A percentile compares a stretch with the other conserved stretches of the same genome.
These are phyloP conservation scores for Melanotaenia maccullochi DNA, from an alignment of 2,797 vertebrate species.

Conservation along the genomic window DNA sequence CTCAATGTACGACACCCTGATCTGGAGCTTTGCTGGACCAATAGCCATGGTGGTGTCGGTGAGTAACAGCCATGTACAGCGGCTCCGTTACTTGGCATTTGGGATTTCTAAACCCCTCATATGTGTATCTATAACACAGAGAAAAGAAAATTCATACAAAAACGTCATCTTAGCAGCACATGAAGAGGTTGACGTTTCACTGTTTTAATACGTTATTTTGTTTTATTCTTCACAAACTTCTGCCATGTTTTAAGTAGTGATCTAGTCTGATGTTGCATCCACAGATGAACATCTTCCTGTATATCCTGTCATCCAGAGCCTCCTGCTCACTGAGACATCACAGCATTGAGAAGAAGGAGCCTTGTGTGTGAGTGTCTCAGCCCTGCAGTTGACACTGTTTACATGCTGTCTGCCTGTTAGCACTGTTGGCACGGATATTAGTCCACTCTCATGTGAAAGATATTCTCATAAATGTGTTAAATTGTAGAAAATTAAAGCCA, in stretches of 20 bases:
- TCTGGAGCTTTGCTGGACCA: conserved; percentile 96
- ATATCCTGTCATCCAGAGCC: conserved; percentile 87
- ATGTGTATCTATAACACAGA: too few relatives aligned
- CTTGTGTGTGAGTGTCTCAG: conserved; percentile 85
- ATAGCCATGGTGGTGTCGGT: conserved; percentile 88
- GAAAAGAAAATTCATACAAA: neutral
- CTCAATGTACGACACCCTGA: conserved; percentile 92
- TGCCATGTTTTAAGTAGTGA: conserved; percentile 19
- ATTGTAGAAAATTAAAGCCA: neutral
- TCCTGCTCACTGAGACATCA: conserved; percentile 85
- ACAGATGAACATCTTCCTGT: conserved; percentile 92
- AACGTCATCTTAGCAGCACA: neutral
- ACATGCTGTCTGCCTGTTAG: neutral
- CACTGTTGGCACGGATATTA: neutral
- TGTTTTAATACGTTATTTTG: neutral
- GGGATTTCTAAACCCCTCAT: too few relatives aligned
- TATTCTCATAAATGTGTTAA: neutral
- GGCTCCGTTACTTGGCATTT: too few relatives aligned
- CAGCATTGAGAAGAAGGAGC: conserved; percentile 90
- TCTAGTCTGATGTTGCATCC: conserved; percentile 29
- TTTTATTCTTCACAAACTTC: neutral
- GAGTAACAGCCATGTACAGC: conserved; percentile 57
- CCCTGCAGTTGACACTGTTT: neutral
- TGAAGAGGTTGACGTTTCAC: neutral
- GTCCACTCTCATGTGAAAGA: neutral